Evolutionary conservation across 92 coral and sea anemone species (phyloP).

Genomic region (Paragorgia papillata): DNA sequence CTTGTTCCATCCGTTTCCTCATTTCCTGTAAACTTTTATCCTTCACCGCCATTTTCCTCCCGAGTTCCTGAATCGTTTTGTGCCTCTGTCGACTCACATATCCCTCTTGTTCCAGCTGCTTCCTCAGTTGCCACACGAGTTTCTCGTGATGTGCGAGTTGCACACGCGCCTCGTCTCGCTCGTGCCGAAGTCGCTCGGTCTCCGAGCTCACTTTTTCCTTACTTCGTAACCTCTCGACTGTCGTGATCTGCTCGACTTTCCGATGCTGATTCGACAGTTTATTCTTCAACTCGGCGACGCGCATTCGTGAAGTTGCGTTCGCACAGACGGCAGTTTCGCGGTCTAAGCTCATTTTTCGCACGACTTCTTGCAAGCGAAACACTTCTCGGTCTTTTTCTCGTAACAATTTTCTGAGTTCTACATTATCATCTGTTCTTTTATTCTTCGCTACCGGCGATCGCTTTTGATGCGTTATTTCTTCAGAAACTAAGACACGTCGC

Average conservation of each 20-base stretch:
- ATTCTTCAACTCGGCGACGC: constrained; percentile 69
- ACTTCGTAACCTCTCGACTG: constrained; percentile 74
- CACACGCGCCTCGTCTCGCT: constrained; percentile 70
- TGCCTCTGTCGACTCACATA: constrained; percentile 37
- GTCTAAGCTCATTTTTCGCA: constrained; percentile 74
- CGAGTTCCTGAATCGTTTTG: constrained; percentile 66
- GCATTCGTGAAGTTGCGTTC: constrained; percentile 61
- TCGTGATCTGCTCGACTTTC: constrained; percentile 63
- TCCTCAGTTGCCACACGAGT: constrained; percentile 55
- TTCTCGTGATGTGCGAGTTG: constrained; percentile 64
- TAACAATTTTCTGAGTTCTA: constrained; percentile 64
- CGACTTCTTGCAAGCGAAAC: constrained; percentile 61
- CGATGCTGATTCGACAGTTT: constrained; percentile 68
- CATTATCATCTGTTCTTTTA: constrained; percentile 29
- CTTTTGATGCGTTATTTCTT: constrained; percentile 14
- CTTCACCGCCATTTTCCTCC: constrained; percentile 57
- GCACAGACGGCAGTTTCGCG: constrained; percentile 74
- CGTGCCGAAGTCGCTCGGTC: constrained; percentile 82
- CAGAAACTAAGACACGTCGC: neutral
- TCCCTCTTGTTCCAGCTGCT: constrained; percentile 49
- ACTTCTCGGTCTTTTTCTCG: constrained; percentile 79
- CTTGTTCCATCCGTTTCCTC: constrained; percentile 53
- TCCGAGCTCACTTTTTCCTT: constrained; percentile 81
- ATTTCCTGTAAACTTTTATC: constrained; percentile 72
- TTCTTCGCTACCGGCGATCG: constrained; percentile 45